Evolutionary conservation across 2,797 vertebrate genomes (phyloP).

Genomic region (Ammospiza maritima): DNA sequence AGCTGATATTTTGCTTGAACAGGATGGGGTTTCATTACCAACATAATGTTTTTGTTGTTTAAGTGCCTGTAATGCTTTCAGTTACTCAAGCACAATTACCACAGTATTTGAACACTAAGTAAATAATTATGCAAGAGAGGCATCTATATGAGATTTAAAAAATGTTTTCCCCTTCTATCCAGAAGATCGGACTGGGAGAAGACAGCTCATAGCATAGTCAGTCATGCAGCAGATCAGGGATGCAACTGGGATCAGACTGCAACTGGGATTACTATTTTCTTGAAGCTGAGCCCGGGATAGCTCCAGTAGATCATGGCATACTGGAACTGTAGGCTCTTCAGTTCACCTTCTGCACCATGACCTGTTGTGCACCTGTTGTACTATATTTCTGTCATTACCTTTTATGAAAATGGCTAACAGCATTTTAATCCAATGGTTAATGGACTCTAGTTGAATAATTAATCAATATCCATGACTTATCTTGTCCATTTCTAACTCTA

Average conservation of each 20-base stretch:
- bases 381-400: neutral
- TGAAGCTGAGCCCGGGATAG: too few species aligned
- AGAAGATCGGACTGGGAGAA: neutral
- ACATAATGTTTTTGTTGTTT: neutral
- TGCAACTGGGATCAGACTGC: neutral
- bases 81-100: neutral
- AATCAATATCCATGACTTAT: neutral
- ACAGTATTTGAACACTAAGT: neutral
- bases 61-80: conserved; percentile 2
- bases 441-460: neutral
- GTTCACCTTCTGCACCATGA: neutral
- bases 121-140: conserved; percentile 5
- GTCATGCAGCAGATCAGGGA: neutral
- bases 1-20: neutral
- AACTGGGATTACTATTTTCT: neutral
- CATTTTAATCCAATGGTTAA: neutral
- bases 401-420: neutral
- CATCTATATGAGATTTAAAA: neutral
- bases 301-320: rapidly evolving
- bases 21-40: neutral
- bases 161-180: neutral
- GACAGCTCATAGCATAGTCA: neutral
- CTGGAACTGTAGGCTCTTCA: neutral
- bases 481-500: neutral
- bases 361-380: neutral